Conservation (phyloP, 2,797 vertebrate species). For the Eulemur mongoz region DNA sequence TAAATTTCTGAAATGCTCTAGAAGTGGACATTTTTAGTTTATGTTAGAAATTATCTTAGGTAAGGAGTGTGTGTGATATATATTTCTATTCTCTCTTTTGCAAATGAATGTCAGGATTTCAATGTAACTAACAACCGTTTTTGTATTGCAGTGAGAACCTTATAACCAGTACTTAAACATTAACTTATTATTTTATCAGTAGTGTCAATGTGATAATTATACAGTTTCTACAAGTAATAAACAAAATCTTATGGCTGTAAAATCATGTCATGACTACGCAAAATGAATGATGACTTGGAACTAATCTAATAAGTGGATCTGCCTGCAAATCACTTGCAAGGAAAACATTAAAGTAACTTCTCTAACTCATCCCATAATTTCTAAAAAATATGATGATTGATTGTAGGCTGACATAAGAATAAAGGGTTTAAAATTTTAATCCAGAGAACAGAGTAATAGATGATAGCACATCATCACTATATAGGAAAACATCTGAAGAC, state of each 20-base stretch:
- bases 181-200: not conserved
- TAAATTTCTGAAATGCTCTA: not conserved
- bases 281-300: not conserved
- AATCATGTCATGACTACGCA: not conserved
- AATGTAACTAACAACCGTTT: not conserved
- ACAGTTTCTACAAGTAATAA: not conserved
- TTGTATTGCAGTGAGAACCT: not conserved
- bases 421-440: not conserved
- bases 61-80: not conserved
- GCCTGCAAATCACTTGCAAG: not conserved
- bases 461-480: not conserved
- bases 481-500: not conserved
- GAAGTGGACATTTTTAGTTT: constrained; percentile 1
- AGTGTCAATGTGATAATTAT: not conserved
- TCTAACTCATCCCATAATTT: not conserved
- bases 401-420: not conserved
- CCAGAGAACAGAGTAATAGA: not conserved
- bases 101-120: not conserved
- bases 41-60: constrained; percentile 1
- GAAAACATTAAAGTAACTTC: not conserved
- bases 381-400: not conserved
- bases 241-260: not conserved
- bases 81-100: constrained; percentile 19
- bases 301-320: not conserved
- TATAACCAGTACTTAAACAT: not conserved